phyloP scores from a whole-genome alignment of 2,797 vertebrate species.

The Potorous gilbertii region DNA sequence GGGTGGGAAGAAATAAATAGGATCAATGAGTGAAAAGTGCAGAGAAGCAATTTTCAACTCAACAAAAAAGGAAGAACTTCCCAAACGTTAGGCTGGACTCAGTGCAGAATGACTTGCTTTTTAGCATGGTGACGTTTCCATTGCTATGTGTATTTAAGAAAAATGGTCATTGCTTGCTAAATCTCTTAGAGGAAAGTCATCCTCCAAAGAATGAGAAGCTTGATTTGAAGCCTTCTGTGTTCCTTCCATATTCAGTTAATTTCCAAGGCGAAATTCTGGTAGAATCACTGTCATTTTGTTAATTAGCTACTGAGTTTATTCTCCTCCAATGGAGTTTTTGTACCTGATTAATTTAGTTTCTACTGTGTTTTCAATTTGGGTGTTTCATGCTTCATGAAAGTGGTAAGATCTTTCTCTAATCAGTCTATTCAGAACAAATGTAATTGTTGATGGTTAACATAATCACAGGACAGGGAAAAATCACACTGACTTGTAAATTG shows the following conservation, averaged over 20 bases:
- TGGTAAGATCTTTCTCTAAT: neutral
- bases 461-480: neutral
- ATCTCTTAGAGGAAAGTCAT: neutral
- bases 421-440: neutral
- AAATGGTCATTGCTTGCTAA: neutral
- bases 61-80: neutral
- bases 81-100: neutral
- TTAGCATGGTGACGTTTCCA: neutral
- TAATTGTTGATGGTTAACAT: neutral
- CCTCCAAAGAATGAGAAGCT: too few relatives aligned
- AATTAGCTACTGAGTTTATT: rapidly evolving
- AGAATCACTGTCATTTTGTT: neutral
- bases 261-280: neutral
- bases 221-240: neutral
- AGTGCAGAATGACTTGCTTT: neutral
- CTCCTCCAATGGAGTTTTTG: neutral
- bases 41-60: neutral
- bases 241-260: neutral
- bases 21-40: neutral
- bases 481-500: neutral
- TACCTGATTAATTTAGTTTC: rapidly evolving
- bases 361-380: neutral
- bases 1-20: neutral
- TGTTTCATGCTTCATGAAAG: neutral
- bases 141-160: neutral